Evolutionary conservation across 30 jellyfish, hydroid and myxozoan genomes (phyloP).

Genomic region (Turritopsis rubra): DNA sequence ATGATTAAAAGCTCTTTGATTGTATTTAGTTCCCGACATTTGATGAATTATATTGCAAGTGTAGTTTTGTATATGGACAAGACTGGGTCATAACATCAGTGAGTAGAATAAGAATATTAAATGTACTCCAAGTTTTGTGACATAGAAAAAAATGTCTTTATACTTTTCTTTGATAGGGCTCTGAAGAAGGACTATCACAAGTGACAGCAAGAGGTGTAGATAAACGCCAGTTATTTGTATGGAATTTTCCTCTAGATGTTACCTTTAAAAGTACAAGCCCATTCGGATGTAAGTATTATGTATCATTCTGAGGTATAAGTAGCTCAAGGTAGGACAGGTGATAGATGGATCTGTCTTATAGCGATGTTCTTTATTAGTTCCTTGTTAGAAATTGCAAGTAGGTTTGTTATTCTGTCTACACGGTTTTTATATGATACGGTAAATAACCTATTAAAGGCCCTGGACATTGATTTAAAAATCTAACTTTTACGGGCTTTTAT

Average conservation of each 20-base stretch:
- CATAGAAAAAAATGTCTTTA: neutral
- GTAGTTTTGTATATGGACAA: conserved; percentile 93
- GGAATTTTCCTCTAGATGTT: conserved; percentile 96
- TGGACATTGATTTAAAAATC: no score
- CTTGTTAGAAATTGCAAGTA: no score
- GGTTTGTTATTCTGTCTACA: no score
- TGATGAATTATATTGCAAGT: conserved; percentile 85
- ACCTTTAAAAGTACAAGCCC: conserved; percentile 97
- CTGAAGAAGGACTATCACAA: conserved; percentile 95
- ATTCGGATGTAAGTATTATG: conserved; percentile 65
- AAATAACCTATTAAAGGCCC: no score
- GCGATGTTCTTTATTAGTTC: no score
- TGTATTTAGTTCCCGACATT: conserved; percentile 66
- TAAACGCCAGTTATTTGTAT: conserved; percentile 73
- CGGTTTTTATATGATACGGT: no score
- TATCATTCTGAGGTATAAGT: no score
- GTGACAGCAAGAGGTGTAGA: conserved; percentile 74
- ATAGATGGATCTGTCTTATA: neutral
- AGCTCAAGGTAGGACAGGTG: no score
- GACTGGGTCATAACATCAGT: conserved; percentile 98
- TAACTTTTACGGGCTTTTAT: no score
- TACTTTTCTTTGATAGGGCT: conserved; percentile 49
- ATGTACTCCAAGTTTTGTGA: neutral
- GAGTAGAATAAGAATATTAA: conserved; percentile 14
- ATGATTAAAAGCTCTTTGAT: no score